These are phyloP conservation scores for Coendou prehensilis DNA, from an alignment of 2,797 vertebrate species.

Conservation along the genomic window DNA sequence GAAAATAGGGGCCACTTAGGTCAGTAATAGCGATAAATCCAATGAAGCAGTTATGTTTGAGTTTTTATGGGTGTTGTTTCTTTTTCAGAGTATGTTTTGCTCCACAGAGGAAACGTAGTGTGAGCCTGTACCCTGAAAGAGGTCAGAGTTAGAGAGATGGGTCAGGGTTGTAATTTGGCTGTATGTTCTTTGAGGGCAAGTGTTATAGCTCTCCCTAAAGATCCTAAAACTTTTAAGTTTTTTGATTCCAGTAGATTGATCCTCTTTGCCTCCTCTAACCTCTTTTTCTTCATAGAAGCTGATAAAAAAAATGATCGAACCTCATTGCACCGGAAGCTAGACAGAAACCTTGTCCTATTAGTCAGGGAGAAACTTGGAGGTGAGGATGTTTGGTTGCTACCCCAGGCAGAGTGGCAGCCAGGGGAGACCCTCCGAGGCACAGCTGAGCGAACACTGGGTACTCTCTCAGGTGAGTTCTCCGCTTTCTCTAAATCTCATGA, in stretches of 20 bases:
- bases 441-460: constrained; percentile 92
- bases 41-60: not conserved
- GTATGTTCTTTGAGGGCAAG: not conserved
- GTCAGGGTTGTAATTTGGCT: not conserved
- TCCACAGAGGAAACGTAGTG: not conserved
- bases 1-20: not conserved
- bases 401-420: constrained; percentile 94
- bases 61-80: not conserved
- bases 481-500: not conserved
- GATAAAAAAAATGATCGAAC: constrained; percentile 89
- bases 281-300: constrained; percentile 87
- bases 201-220: not conserved
- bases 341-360: constrained; percentile 93
- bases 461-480: constrained; percentile 90
- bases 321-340: constrained; percentile 92
- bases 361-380: constrained; percentile 92
- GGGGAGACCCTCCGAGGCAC: constrained; percentile 96
- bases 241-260: not conserved
- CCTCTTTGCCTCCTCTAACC: not conserved
- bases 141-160: not conserved
- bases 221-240: not conserved
- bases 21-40: not conserved
- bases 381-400: constrained; percentile 94
- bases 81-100: not conserved
- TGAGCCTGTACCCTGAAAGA: not conserved